Conservation (phyloP, 92 coral and sea anemone genomes). For the Porites divaricata region DNA sequence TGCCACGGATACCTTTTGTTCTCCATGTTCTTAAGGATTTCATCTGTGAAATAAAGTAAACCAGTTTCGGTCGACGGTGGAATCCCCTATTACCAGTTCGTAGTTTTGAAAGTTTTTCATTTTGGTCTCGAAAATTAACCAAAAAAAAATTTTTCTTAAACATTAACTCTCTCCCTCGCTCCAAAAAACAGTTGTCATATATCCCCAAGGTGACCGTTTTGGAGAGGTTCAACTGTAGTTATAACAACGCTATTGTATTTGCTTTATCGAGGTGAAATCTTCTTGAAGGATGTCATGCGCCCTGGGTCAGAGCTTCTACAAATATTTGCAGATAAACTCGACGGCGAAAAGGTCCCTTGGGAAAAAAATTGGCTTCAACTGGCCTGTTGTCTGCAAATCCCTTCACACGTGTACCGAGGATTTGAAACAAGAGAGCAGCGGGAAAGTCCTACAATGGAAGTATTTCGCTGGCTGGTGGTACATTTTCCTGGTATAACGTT, state of each 20-base stretch:
- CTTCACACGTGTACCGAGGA: background rate
- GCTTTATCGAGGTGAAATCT: background rate
- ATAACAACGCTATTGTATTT: background rate
- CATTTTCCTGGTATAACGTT: background rate
- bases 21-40: too few species aligned
- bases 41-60: too few species aligned
- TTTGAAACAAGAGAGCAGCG: background rate
- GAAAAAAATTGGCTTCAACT: background rate
- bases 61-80: too few species aligned
- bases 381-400: background rate
- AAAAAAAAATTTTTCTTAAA: too few species aligned
- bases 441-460: slow-evolving; percentile 13
- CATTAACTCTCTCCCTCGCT: too few species aligned
- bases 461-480: background rate
- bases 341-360: background rate
- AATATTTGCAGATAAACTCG: background rate
- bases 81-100: too few species aligned
- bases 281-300: background rate
- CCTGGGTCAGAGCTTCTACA: slow-evolving; percentile 17
- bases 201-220: too few species aligned
- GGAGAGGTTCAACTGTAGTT: too few species aligned
- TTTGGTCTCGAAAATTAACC: too few species aligned
- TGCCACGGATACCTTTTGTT: too few species aligned
- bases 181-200: too few species aligned
- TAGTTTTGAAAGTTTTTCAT: too few species aligned